Percentiles rank a stretch among this genome's conserved stretches.
Conservation (phyloP, 2,797 vertebrate genomes). For the Galago senegalensis region DNA sequence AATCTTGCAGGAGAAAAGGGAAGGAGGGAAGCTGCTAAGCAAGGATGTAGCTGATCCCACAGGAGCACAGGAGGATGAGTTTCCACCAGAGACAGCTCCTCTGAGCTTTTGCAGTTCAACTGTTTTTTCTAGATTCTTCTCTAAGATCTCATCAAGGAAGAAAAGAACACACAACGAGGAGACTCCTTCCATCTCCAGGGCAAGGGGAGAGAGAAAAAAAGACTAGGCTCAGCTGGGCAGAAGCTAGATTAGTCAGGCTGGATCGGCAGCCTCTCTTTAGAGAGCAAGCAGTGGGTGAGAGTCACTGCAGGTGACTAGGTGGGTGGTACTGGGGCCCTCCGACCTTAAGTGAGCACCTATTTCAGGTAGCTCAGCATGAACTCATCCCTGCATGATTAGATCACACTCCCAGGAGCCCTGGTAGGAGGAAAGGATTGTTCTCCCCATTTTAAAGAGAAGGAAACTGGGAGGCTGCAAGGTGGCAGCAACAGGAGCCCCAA, state of each 20-base stretch:
- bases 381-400: not conserved
- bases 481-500: not conserved
- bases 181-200: not conserved
- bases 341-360: not conserved
- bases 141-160: not conserved
- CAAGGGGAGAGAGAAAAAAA: not conserved
- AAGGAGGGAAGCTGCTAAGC: constrained; percentile 1
- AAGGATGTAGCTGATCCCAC: not conserved
- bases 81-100: constrained; percentile 9
- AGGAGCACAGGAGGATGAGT: not conserved
- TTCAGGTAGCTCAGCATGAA: not conserved
- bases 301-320: not conserved
- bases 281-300: not conserved
- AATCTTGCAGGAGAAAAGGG: not conserved
- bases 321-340: not conserved
- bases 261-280: not conserved
- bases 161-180: not conserved
- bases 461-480: not conserved
- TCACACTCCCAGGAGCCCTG: not conserved
- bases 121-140: constrained; percentile 69
- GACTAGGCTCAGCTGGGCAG: not conserved
- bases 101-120: constrained; percentile 36
- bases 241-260: not conserved
- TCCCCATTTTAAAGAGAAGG: not conserved
- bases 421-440: not conserved